Conservation (phyloP, 2,888 invertebrate genomes). For the Conomelus anceps region DNA sequence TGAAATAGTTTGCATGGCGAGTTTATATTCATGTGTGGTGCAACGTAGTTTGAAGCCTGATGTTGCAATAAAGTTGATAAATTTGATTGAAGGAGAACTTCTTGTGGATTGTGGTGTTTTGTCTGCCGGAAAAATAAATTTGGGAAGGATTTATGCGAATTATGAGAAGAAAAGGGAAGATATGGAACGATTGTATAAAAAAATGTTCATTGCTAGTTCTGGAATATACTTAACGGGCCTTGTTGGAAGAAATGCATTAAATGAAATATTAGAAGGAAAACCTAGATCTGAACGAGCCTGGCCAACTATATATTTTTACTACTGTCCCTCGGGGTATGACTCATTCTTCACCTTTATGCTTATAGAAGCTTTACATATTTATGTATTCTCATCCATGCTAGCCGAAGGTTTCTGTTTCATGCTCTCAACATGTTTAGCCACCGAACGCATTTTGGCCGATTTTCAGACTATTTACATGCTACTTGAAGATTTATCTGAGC, state of each 20-base stretch:
- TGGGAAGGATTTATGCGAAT: neutral
- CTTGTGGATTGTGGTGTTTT: neutral
- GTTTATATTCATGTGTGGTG: neutral
- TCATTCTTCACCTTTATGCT: neutral
- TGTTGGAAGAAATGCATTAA: neutral
- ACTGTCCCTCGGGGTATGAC: neutral
- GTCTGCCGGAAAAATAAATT: neutral
- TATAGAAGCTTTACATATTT: neutral
- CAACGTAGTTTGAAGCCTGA: neutral
- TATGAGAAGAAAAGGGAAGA: neutral
- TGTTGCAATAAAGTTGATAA: neutral
- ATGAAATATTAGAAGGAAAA: neutral
- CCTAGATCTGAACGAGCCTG: neutral
- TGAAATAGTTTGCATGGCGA: neutral
- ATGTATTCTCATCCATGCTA: neutral
- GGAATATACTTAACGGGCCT: neutral
- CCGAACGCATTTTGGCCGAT: neutral
- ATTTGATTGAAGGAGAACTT: neutral
- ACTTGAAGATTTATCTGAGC: neutral
- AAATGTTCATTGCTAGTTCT: neutral
- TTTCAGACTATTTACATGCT: neutral
- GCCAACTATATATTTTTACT: neutral
- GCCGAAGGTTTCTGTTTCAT: neutral
- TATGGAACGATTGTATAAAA: neutral
- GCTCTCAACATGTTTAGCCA: neutral